Percentiles rank a stretch among this genome's conserved stretches.
Evolutionary conservation across 2,888 invertebrate species (phyloP).

Genomic region (Meteorus cinctellus): DNA sequence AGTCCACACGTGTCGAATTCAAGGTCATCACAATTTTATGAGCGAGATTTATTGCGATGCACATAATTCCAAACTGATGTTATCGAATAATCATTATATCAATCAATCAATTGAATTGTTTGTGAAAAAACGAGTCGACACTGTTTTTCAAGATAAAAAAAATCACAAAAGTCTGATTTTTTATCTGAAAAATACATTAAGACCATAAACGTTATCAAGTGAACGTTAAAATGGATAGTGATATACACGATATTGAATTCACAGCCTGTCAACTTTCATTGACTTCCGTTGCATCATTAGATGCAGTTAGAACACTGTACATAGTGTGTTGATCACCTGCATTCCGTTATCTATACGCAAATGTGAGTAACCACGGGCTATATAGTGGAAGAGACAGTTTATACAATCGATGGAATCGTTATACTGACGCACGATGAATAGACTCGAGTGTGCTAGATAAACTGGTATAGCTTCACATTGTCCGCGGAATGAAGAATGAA

Average conservation of each 20-base stretch:
- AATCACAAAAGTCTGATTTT: too few relatives aligned
- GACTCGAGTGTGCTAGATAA: constrained; percentile 39
- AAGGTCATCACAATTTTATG: too few relatives aligned
- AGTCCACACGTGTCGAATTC: too few relatives aligned
- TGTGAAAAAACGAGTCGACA: too few relatives aligned
- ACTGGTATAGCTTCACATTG: constrained; percentile 26
- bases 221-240: too few relatives aligned
- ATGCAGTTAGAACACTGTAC: constrained; percentile 41
- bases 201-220: too few relatives aligned
- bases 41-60: too few relatives aligned
- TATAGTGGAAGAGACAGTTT: constrained; percentile 28
- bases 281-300: constrained; percentile 36
- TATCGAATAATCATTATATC: too few relatives aligned
- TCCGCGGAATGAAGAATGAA: not conserved
- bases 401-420: constrained; percentile 44
- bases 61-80: too few relatives aligned
- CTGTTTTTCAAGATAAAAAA: too few relatives aligned
- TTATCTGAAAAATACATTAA: too few relatives aligned
- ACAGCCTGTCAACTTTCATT: constrained; percentile 2
- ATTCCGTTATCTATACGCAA: constrained; percentile 40
- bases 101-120: too few relatives aligned
- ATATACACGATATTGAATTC: constrained; percentile 12
- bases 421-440: constrained; percentile 41
- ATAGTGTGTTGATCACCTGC: constrained; percentile 39
- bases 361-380: constrained; percentile 13